Conservation (phyloP, 2,113 vertebrate species). For the Blennius ocellaris region DNA sequence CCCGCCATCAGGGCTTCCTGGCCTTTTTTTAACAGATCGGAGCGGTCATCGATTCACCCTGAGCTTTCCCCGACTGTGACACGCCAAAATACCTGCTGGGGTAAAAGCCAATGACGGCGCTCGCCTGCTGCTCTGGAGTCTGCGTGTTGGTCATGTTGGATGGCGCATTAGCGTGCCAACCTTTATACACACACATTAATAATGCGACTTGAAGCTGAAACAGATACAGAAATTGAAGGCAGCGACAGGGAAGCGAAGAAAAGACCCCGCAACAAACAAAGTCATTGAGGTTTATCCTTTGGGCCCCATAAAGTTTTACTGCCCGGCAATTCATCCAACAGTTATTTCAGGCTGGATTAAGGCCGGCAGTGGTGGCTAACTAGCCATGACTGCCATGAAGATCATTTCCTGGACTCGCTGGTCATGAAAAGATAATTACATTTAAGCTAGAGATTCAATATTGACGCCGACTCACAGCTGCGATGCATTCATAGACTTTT, state of each 20-base stretch:
- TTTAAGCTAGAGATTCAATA: conserved; percentile 14
- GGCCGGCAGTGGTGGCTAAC: background rate
- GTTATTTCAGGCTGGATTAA: background rate
- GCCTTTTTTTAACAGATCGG: background rate
- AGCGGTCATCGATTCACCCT: background rate
- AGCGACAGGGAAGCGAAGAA: background rate
- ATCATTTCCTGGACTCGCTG: background rate
- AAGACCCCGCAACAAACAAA: background rate
- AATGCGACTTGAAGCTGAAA: background rate
- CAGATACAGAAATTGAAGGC: too few species aligned
- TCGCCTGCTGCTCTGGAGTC: background rate
- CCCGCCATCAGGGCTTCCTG: background rate
- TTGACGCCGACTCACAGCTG: background rate
- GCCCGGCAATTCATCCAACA: background rate
- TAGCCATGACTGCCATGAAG: background rate
- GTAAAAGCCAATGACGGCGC: background rate
- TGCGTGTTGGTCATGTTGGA: background rate
- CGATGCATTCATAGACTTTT: conserved; percentile 10
- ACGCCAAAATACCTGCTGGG: background rate
- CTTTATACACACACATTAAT: background rate
- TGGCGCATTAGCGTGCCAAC: background rate
- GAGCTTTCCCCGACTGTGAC: background rate
- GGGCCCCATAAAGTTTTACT: conserved; percentile 6
- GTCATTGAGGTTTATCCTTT: background rate
- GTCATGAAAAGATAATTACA: conserved; percentile 12